Evolutionary conservation across 2,113 vertebrate species (phyloP), one percentile per base, ranked within the genome.

Genomic region (Phalacrocorax brasilianus): DNA sequence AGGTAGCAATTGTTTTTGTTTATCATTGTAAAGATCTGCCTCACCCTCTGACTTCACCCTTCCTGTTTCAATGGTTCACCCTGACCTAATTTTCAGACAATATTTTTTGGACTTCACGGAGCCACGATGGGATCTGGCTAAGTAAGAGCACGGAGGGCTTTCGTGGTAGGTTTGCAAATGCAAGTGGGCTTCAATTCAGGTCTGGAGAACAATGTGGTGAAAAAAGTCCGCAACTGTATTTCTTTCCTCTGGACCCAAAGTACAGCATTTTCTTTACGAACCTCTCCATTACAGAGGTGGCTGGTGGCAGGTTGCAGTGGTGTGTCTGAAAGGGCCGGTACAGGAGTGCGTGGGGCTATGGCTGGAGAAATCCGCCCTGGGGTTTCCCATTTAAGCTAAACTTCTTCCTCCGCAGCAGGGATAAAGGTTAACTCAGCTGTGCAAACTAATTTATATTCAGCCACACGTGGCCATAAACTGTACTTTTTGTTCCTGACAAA

Each of bases 401-500:
- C 70, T 38, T 91, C 59, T 81, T 78, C 61, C 74, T 93, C 58
- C 11, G 12, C 26, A 3, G 42, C 74, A 95, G 78, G 78, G 63
- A 85, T 89, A 77, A 93, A 91, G 58, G 71, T 82, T 93, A 93
- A 90, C 42, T 96, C 93, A 91, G 82, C 96, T 95, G 88, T 88
- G 63, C 88, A 96, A 96, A 94, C 95, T 95, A 19, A 83, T 96
- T 93, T 86, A 47, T 77, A 90, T 96, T 95, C 95, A 83, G 75
- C 75, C 0, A 2, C 95, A 88, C 1, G 9, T 82, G 74, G 74
- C 77, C 33, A 9, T 89, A 94, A 94, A 87, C 44, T 38, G 53
- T 85, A 82, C 70, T 67, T 95, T 78, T 93, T 94, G 74, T 85
- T 94, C 87, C 81, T 93, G 74, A 89, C 74, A 72, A 89, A 88